These are phyloP conservation scores for Syngnathus typhle DNA, from an alignment of 2,113 vertebrate genomes.

Conservation along the genomic window DNA sequence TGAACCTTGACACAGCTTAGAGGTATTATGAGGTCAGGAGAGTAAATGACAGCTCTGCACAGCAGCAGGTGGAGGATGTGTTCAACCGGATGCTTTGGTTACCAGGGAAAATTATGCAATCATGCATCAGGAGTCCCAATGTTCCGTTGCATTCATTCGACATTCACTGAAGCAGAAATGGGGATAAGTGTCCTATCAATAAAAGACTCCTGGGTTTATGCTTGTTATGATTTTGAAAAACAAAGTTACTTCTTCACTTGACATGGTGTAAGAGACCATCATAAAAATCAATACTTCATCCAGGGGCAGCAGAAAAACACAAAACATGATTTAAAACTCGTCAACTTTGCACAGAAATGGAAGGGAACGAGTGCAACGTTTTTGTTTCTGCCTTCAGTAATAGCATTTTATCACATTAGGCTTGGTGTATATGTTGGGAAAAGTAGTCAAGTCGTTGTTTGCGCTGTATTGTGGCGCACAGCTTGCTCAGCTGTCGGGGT, in stretches of 20 bases:
- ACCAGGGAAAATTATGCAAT: slow-evolving; percentile 21
- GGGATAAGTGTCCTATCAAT: not conserved
- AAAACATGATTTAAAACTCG: slow-evolving; percentile 34
- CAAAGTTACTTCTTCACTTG: not conserved
- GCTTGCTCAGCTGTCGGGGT: slow-evolving; percentile 58
- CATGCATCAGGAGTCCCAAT: not conserved
- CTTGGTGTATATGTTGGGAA: slow-evolving; percentile 17
- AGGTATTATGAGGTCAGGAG: slow-evolving; percentile 59
- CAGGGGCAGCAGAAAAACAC: slow-evolving; percentile 29
- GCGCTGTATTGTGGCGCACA: slow-evolving; percentile 41
- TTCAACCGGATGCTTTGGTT: slow-evolving; percentile 26
- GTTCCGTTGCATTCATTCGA: not conserved
- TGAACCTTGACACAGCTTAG: slow-evolving; percentile 64
- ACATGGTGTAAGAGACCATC: slow-evolving; percentile 19
- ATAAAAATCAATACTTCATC: slow-evolving; percentile 53
- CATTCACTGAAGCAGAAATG: slow-evolving; percentile 8
- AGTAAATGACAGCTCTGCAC: slow-evolving; percentile 43
- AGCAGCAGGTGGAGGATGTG: slow-evolving; percentile 15
- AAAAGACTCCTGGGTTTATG: not conserved
- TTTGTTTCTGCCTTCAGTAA: slow-evolving; percentile 15
- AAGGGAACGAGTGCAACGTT: slow-evolving; percentile 10
- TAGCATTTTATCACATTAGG: slow-evolving; percentile 5
- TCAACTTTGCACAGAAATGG: slow-evolving; percentile 4
- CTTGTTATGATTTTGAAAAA: slow-evolving; percentile 23
- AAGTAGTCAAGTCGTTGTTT: slow-evolving; percentile 41